Conservation (phyloP, 2,888 invertebrate genomes). For the Orchestes rusci region DNA sequence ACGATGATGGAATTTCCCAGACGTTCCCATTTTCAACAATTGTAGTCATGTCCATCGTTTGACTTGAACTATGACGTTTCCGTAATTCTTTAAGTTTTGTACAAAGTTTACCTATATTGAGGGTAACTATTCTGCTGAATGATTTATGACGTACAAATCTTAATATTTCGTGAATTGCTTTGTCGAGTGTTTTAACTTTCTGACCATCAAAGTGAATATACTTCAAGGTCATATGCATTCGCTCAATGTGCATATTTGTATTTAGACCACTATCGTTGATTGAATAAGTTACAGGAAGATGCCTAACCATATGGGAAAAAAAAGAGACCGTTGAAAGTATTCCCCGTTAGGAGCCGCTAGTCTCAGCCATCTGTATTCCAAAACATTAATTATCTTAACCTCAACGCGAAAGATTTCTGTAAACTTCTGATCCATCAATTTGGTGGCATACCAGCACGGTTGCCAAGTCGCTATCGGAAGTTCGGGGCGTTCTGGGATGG, state of each 20-base stretch:
- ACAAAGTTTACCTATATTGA: slow-evolving; percentile 28
- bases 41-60: slow-evolving; percentile 4
- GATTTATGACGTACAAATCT: slow-evolving; percentile 28
- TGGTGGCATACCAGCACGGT: no score
- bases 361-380: no score
- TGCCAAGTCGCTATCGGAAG: no score
- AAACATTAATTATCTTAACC: no score
- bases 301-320: no score
- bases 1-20: slow-evolving; percentile 15
- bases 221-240: slow-evolving; percentile 21
- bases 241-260: slow-evolving; percentile 20
- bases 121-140: slow-evolving; percentile 24
- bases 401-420: no score
- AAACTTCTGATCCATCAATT: no score
- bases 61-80: slow-evolving; percentile 14
- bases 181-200: slow-evolving; percentile 27
- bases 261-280: no score
- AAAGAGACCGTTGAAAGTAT: no score
- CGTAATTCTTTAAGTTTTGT: slow-evolving; percentile 19
- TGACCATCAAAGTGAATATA: slow-evolving; percentile 28
- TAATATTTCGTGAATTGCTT: slow-evolving; percentile 26
- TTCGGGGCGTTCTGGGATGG: no score
- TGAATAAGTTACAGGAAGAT: no score
- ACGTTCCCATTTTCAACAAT: slow-evolving; percentile 4
- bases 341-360: no score